A percentile compares a stretch with the other conserved stretches of the same genome.
phyloP scores from a whole-genome alignment of 2,797 vertebrate species.

The Moxostoma hubbsi region DNA sequence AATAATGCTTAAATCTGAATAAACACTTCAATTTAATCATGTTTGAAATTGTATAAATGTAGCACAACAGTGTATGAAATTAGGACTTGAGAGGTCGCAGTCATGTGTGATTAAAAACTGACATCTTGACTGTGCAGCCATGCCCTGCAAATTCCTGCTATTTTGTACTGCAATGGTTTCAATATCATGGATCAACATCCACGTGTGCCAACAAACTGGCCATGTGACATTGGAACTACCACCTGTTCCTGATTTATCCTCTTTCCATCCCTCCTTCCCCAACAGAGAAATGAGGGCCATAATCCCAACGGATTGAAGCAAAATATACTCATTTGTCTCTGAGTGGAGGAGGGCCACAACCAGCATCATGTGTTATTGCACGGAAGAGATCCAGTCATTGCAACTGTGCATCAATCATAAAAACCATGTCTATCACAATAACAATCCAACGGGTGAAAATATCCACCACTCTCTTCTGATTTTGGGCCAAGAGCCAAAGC shows the following conservation, averaged over 20 bases:
- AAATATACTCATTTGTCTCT: slow-evolving; percentile 16
- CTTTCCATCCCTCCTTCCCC: slow-evolving; percentile 15
- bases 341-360: slow-evolving; percentile 21
- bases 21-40: not conserved
- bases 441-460: not conserved
- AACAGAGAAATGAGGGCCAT: not conserved
- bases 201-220: slow-evolving; percentile 2
- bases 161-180: not conserved
- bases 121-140: slow-evolving; percentile 7
- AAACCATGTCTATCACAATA: slow-evolving; percentile 24
- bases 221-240: slow-evolving; percentile 29
- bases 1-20: no score
- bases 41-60: not conserved
- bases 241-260: slow-evolving; percentile 23
- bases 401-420: slow-evolving; percentile 18
- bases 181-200: not conserved
- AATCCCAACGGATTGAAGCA: slow-evolving; percentile 38
- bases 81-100: not conserved
- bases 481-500: not conserved
- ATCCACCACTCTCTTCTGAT: not conserved
- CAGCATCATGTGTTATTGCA: slow-evolving; percentile 15
- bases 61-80: not conserved
- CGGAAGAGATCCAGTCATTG: not conserved
- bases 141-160: not conserved
- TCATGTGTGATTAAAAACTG: not conserved